Percentiles rank a stretch among this genome's conserved stretches.
Conservation (phyloP, 1,140 invertebrate genomes). For the Cardiocondyla obscurior region DNA sequence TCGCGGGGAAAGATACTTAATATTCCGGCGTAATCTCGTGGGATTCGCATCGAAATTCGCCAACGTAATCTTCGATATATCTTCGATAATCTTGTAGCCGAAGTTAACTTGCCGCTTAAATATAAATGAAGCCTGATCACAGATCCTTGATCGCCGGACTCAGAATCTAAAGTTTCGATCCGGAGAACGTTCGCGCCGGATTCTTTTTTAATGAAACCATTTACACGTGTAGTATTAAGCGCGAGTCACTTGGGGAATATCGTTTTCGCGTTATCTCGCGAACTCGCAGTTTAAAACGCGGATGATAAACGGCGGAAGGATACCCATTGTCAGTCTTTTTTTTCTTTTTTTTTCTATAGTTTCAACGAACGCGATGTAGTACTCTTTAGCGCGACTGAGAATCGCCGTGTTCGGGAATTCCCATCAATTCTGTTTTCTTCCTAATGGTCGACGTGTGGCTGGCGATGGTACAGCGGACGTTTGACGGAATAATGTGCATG, state of each 20-base stretch:
- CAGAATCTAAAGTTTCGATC: not conserved
- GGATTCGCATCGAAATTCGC: not conserved
- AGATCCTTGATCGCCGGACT: not conserved
- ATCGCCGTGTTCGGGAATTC: not conserved
- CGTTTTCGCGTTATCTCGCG: not conserved
- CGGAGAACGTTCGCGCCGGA: not conserved
- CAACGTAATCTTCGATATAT: not conserved
- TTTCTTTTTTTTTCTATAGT: too few species aligned
- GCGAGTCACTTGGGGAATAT: not conserved
- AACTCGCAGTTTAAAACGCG: not conserved
- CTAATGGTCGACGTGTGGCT: slow-evolving; percentile 23
- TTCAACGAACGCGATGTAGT: not conserved
- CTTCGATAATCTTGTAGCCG: not conserved
- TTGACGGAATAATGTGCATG: slow-evolving; percentile 58
- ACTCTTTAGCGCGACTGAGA: not conserved
- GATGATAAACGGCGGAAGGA: not conserved
- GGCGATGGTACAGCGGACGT: slow-evolving; percentile 46
- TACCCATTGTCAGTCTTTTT: too few species aligned
- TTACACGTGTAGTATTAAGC: not conserved
- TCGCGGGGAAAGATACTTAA: not conserved
- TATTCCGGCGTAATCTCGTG: not conserved
- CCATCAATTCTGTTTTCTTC: not conserved
- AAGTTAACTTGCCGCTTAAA: not conserved
- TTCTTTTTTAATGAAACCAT: not conserved
- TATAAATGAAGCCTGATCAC: not conserved